Percentiles rank a stretch among this genome's conserved stretches.
These are phyloP conservation scores for Trochalopteron elliotii DNA, from an alignment of 2,113 vertebrate species.

Conservation along the genomic window DNA sequence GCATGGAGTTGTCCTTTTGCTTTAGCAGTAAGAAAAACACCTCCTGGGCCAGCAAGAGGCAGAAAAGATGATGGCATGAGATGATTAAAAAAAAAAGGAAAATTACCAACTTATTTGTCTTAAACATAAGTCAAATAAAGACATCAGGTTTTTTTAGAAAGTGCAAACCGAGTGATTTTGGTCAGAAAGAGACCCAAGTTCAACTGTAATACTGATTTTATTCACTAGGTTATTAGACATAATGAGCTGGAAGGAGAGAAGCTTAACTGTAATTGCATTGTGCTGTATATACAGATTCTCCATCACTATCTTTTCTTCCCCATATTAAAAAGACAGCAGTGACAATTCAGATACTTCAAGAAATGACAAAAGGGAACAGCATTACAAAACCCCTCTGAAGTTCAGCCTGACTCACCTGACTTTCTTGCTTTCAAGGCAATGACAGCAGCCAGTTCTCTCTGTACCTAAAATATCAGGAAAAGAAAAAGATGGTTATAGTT, in stretches of 20 bases:
- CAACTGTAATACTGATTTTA: neutral
- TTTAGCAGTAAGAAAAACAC: neutral
- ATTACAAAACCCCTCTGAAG: neutral
- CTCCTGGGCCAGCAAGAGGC: neutral
- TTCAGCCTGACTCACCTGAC: conserved; percentile 83
- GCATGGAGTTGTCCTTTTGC: neutral
- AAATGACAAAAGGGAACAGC: neutral
- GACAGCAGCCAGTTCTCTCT: conserved; percentile 91
- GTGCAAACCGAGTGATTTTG: neutral
- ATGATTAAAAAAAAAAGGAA: neutral
- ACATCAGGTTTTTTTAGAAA: neutral
- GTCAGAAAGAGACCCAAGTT: neutral
- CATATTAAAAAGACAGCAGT: neutral
- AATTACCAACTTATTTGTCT: neutral
- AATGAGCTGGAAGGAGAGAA: neutral
- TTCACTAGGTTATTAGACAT: neutral
- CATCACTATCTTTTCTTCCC: neutral
- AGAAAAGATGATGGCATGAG: neutral
- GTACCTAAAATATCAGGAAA: conserved; percentile 81
- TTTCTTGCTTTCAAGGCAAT: conserved; percentile 94
- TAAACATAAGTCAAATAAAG: neutral
- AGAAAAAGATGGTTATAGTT: neutral
- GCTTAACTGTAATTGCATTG: neutral
- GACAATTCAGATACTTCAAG: neutral
- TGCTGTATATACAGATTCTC: neutral